phyloP scores from a whole-genome alignment of 1,140 invertebrate genomes.

The Leptonema lineaticorne region DNA sequence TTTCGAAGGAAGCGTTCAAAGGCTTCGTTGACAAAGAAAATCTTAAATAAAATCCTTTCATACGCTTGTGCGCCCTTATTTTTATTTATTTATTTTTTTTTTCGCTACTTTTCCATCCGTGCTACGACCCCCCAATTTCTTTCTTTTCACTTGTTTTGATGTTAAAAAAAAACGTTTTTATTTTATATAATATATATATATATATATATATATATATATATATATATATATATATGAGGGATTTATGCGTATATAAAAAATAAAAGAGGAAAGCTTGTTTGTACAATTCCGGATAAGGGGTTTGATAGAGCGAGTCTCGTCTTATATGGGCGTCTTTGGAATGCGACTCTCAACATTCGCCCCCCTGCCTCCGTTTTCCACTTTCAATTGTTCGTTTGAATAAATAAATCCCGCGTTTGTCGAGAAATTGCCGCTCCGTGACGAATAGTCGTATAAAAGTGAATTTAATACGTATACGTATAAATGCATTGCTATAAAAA shows the following conservation, averaged over 20 bases:
- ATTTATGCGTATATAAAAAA: conserved; percentile 25
- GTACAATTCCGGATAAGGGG: conserved; percentile 35
- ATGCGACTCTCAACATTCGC: not conserved
- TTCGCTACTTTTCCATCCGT: too few relatives aligned
- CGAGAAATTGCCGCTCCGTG: conserved; percentile 36
- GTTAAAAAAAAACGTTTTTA: not conserved
- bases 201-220: too few relatives aligned
- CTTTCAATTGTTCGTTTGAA: conserved; percentile 43
- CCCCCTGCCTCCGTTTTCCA: too few relatives aligned
- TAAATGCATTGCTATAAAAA: too few relatives aligned
- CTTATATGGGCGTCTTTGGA: conserved; percentile 21
- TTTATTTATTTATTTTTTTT: too few relatives aligned
- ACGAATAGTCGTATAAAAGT: conserved; percentile 33
- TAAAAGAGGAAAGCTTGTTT: too few relatives aligned
- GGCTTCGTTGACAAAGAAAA: conserved; percentile 23
- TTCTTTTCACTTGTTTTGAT: conserved; percentile 27
- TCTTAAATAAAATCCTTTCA: conserved; percentile 35
- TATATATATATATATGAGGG: too few relatives aligned
- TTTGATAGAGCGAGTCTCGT: conserved; percentile 21
- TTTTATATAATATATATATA: too few relatives aligned
- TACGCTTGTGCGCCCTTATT: conserved; percentile 1
- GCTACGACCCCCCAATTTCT: too few relatives aligned
- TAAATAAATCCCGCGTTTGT: conserved; percentile 41
- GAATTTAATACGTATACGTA: conserved; percentile 35
- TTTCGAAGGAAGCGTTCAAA: not conserved